These are phyloP conservation scores for Cheirogaleus major DNA, from an alignment of 2,797 vertebrate genomes.

Conservation along the genomic window DNA sequence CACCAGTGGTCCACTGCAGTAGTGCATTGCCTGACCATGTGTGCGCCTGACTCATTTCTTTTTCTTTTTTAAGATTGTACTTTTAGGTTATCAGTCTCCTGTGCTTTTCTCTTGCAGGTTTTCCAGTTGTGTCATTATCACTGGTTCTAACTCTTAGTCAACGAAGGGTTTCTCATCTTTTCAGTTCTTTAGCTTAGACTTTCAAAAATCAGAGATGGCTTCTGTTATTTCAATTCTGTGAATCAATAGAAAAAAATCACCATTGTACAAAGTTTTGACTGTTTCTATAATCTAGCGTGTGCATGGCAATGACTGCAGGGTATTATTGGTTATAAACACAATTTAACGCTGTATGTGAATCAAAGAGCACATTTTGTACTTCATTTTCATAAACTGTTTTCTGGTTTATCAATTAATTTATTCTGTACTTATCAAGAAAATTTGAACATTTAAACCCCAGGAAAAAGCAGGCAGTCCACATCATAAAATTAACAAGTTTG, in stretches of 20 bases:
- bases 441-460: slow-evolving; percentile 42
- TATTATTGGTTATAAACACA: slow-evolving; percentile 50
- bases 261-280: slow-evolving; percentile 27
- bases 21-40: background rate
- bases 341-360: background rate
- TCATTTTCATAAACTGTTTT: slow-evolving; percentile 52
- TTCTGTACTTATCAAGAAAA: slow-evolving; percentile 34
- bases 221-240: slow-evolving; percentile 50
- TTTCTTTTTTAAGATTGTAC: background rate
- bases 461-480: slow-evolving; percentile 1
- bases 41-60: background rate
- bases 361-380: slow-evolving; percentile 15
- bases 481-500: slow-evolving; percentile 66
- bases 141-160: background rate
- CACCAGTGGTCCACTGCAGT: too few species aligned
- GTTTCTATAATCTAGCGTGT: background rate
- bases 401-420: slow-evolving; percentile 53
- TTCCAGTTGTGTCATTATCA: background rate
- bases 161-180: background rate
- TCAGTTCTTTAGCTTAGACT: slow-evolving; percentile 44
- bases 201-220: slow-evolving; percentile 62
- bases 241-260: slow-evolving; percentile 56
- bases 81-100: background rate
- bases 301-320: slow-evolving; percentile 32
- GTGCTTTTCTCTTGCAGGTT: background rate